Percentiles rank a stretch among this genome's conserved stretches.
Conservation (phyloP, 2,888 invertebrate genomes). For the Hydrotaea diabolus region DNA sequence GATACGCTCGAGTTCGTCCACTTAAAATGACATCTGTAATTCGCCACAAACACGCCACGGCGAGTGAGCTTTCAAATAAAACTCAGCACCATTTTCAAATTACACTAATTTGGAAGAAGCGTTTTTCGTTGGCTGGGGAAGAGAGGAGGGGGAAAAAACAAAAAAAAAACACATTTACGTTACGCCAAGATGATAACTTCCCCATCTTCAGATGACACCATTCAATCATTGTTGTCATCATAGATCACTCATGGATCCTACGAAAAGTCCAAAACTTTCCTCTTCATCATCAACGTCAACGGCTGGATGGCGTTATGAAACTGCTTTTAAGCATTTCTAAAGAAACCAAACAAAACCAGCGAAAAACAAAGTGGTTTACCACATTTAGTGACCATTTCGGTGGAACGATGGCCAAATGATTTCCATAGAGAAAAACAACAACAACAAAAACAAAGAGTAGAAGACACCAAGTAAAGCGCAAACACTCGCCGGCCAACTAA, state of each 20-base stretch:
- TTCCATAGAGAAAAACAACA: neutral
- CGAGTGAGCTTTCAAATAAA: neutral
- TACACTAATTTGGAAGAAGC: neutral
- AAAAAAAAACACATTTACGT: neutral
- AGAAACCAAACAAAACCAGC: neutral
- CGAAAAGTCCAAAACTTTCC: neutral
- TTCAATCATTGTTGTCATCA: slow-evolving; percentile 1
- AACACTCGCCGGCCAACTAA: neutral
- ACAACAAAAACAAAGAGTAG: neutral
- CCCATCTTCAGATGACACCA: neutral
- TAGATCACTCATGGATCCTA: neutral
- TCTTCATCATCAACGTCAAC: neutral
- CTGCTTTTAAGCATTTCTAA: neutral
- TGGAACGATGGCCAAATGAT: slow-evolving; percentile 2
- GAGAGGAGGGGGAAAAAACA: no score
- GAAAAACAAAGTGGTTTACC: neutral
- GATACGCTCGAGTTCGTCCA: slow-evolving; percentile 12
- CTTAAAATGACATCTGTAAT: slow-evolving; percentile 15
- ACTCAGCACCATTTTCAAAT: neutral
- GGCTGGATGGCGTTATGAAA: neutral
- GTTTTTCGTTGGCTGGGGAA: no score
- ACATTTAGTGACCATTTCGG: neutral
- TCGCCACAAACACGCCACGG: neutral
- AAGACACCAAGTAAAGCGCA: no score
- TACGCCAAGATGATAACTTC: neutral